Percentiles rank a stretch among this genome's conserved stretches.
Conservation (phyloP, 2,888 invertebrate genomes). For the Macrosoma leucophasiata region DNA sequence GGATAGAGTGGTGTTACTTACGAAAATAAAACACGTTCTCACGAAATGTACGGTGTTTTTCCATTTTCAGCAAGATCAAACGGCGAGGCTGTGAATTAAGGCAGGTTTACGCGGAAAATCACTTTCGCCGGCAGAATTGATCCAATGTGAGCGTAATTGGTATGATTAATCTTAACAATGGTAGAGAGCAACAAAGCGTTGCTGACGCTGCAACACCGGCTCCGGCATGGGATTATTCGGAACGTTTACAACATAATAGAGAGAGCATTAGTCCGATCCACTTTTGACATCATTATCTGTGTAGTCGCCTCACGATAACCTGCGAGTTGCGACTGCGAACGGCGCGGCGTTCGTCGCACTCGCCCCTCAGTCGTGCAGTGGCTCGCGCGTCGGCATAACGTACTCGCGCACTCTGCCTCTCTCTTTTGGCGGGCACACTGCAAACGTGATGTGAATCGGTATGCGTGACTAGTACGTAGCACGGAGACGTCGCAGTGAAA, state of each 20-base stretch:
- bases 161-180: no score
- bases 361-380: conserved; percentile 60
- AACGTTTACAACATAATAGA: conserved; percentile 69
- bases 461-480: conserved; percentile 58
- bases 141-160: conserved; percentile 35
- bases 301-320: conserved; percentile 70
- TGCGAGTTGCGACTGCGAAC: conserved; percentile 57
- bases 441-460: conserved; percentile 57
- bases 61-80: no score
- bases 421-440: conserved; percentile 62
- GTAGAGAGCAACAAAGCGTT: conserved; percentile 30
- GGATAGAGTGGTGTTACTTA: no score
- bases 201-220: conserved; percentile 43
- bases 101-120: no score
- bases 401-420: conserved; percentile 37
- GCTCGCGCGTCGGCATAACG: conserved; percentile 49
- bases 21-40: no score
- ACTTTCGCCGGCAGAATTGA: no score
- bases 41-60: no score
- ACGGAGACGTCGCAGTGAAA: conserved; percentile 53
- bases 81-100: no score
- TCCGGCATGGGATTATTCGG: conserved; percentile 41
- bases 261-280: conserved; percentile 72
- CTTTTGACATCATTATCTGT: conserved; percentile 76
- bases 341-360: conserved; percentile 22